phyloP scores from a whole-genome alignment of 2,888 invertebrate genomes.

The Andrena chrysosceles region DNA sequence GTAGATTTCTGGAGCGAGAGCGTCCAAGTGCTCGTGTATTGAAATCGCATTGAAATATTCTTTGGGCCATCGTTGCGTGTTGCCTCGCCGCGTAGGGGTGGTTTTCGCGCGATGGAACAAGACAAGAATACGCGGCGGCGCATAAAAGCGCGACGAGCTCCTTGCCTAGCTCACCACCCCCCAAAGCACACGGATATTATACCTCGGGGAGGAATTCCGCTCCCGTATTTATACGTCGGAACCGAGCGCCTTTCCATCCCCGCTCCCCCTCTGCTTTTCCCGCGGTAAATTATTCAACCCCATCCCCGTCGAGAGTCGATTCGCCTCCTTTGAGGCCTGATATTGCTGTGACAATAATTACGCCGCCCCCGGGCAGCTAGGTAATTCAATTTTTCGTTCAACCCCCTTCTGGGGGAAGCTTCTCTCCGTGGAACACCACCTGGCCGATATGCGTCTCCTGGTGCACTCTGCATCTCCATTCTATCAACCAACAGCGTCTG shows the following conservation, averaged over 20 bases:
- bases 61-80: not conserved
- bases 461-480: too few relatives aligned
- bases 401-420: not conserved
- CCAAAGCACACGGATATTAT: slow-evolving; percentile 35
- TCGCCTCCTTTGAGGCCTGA: slow-evolving; percentile 5
- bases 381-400: slow-evolving; percentile 26
- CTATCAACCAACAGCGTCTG: too few relatives aligned
- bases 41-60: not conserved
- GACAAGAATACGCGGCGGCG: slow-evolving; percentile 39
- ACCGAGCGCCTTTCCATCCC: slow-evolving; percentile 45
- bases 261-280: not conserved
- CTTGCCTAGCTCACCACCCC: slow-evolving; percentile 21
- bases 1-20: too few relatives aligned
- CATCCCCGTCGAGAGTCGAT: slow-evolving; percentile 17
- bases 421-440: not conserved
- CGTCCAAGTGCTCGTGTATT: too few relatives aligned
- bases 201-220: slow-evolving; percentile 31
- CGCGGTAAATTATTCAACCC: slow-evolving; percentile 40
- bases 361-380: not conserved
- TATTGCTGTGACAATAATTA: slow-evolving; percentile 26
- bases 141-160: slow-evolving; percentile 20
- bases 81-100: slow-evolving; percentile 18
- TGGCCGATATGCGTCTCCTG: too few relatives aligned
- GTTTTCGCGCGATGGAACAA: not conserved
- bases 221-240: slow-evolving; percentile 42